Base-by-base conservation (phyloP, 2,888 invertebrate genomes). In the Lordiphosa fenestrarum region DNA sequence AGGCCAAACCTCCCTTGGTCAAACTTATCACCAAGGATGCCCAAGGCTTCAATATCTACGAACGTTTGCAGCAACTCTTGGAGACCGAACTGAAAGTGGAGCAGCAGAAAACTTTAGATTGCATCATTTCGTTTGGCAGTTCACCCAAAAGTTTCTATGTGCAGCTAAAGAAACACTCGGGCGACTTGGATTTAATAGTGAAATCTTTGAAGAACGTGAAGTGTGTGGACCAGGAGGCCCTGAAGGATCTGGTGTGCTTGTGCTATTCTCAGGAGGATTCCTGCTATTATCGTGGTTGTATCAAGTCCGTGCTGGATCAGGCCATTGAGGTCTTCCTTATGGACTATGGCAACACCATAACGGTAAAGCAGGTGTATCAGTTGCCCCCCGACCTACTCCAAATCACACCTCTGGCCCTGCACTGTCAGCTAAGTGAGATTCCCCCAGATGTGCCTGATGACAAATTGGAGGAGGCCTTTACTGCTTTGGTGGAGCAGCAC, bases 201-300 rank as follows among this genome's bases (percentile, higher is more conserved):
- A 85, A 85, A 46, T 48, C 64, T 0, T 53, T 89, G 36, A 63
- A 52, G 88, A 91, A 36, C n/a, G 5, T 58, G 0, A 33, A 54
- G 82, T 89, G 46, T 0, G 41, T 13, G 0, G 70, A 52, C 7
- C 2, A 37, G 13, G 7, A 15, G 1, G 36, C 36, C 6, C 1
- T 6, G 6, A 21, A 12, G 37, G 19, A 35, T 7, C n/a, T 19
- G 1, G 6, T 15, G 1, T 67, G 55, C 7, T 58, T 86, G 0
- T 85, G 85, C 19, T 87, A 69, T 51, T 76, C 78, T 0, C 56
- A 64, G 15, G 93, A 93, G 6, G 96, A 98, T 86, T 93, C 94
- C 19, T 92, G 92, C 66, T 98, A 97, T 95, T 98, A 98, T 88
- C 92, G 98, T 64, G 98, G 96, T 0, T 59, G 56, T 13, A 62